These are phyloP conservation scores for Tangara arthus DNA, from an alignment of 2,797 vertebrate species.

Conservation along the genomic window DNA sequence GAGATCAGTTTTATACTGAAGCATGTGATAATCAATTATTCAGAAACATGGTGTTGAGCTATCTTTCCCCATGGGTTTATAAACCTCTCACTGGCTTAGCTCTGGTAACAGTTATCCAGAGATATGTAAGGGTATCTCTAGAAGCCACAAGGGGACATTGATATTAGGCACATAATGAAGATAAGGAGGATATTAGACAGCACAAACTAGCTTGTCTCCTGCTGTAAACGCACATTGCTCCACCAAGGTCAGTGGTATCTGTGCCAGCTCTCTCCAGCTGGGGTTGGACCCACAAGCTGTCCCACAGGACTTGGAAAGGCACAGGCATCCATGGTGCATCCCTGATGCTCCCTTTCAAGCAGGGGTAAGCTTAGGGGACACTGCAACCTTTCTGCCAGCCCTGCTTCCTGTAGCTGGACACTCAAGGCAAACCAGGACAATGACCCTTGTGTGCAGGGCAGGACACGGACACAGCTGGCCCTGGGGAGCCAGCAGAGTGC, in stretches of 20 bases:
- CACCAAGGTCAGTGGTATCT: neutral
- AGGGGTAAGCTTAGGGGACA: neutral
- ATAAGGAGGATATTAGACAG: neutral
- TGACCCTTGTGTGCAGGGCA: rapidly evolving
- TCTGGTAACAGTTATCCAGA: constrained; percentile 31
- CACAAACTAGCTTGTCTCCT: neutral
- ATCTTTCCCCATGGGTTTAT: constrained; percentile 53
- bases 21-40: constrained; percentile 72
- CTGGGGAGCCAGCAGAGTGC: rapidly evolving
- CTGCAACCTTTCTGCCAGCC: neutral
- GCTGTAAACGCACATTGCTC: neutral
- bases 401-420: neutral
- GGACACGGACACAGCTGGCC: neutral
- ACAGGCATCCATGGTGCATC: too few relatives aligned
- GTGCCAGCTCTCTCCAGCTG: neutral
- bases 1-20: constrained; percentile 60
- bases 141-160: neutral
- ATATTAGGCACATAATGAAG: neutral
- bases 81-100: constrained; percentile 36
- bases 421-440: neutral
- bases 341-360: neutral
- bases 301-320: neutral
- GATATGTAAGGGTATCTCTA: constrained; percentile 8
- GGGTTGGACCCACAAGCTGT: neutral
- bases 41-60: constrained; percentile 48